phyloP scores from a whole-genome alignment of 2,888 invertebrate species.

The Hylaea fasciaria region DNA sequence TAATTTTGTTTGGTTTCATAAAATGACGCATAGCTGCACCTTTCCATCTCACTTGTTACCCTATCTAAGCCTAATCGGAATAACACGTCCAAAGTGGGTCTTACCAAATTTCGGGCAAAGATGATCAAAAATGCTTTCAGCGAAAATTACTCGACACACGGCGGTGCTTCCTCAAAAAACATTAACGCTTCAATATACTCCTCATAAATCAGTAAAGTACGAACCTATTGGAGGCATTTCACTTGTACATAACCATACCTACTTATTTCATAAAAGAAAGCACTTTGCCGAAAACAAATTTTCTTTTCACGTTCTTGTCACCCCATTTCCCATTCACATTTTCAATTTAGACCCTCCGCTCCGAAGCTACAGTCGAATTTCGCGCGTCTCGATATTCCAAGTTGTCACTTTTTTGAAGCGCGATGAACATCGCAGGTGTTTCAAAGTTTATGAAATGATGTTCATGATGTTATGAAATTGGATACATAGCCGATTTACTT shows the following conservation, averaged over 20 bases:
- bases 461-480: constrained; percentile 27
- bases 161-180: constrained; percentile 12
- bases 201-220: constrained; percentile 27
- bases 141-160: constrained; percentile 9
- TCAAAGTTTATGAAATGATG: constrained; percentile 40
- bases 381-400: not conserved
- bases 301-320: constrained; percentile 37
- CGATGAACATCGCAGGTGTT: constrained; percentile 36
- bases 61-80: not conserved
- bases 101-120: not conserved
- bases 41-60: not conserved
- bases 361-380: not conserved
- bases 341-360: constrained; percentile 6
- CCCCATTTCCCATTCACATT: constrained; percentile 15
- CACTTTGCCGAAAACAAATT: constrained; percentile 36
- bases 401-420: constrained; percentile 27
- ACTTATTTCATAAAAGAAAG: constrained; percentile 32
- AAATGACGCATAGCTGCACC: too few species aligned
- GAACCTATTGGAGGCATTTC: constrained; percentile 24
- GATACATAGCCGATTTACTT: constrained; percentile 26
- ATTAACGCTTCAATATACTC: constrained; percentile 12
- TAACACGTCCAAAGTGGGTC: constrained; percentile 3
- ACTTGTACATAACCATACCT: constrained; percentile 24
- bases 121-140: constrained; percentile 22
- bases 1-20: too few species aligned